Percentiles rank a stretch among this genome's conserved stretches.
These are phyloP conservation scores for Calycopis cecrops DNA, from an alignment of 1,140 invertebrate species.

Conservation along the genomic window DNA sequence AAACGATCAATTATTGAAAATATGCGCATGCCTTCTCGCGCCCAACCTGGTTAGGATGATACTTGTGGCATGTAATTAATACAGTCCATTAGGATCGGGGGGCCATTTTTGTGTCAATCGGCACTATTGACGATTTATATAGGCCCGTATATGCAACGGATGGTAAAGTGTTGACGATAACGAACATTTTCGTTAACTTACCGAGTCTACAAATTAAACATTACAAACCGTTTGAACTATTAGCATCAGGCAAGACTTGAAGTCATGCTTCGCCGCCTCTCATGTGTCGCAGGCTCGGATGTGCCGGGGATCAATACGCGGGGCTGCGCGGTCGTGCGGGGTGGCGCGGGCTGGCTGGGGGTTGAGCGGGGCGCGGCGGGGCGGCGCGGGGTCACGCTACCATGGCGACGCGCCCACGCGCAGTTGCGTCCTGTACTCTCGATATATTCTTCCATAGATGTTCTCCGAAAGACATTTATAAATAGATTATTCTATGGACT, in stretches of 20 bases:
- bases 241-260: background rate
- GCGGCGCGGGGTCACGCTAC: constrained; percentile 26
- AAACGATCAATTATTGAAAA: too few relatives aligned
- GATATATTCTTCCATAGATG: constrained; percentile 50
- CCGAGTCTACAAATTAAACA: too few relatives aligned
- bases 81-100: too few relatives aligned
- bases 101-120: too few relatives aligned
- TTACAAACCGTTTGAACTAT: background rate
- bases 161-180: too few relatives aligned
- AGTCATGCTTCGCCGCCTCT: constrained; percentile 16
- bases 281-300: constrained; percentile 22
- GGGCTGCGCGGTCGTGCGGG: constrained; percentile 10
- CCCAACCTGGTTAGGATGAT: too few relatives aligned
- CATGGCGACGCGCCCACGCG: constrained; percentile 61
- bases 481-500: background rate
- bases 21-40: too few relatives aligned
- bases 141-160: too few relatives aligned
- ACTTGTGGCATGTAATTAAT: too few relatives aligned
- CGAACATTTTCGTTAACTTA: too few relatives aligned
- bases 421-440: constrained; percentile 38
- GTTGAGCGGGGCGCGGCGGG: constrained; percentile 15
- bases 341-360: constrained; percentile 20
- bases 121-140: too few relatives aligned
- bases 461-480: constrained; percentile 29
- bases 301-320: constrained; percentile 31